Evolutionary conservation across 2,888 invertebrate species (phyloP), one percentile per base, ranked within the genome.

Genomic region (Scelioninae gen. 2): DNA sequence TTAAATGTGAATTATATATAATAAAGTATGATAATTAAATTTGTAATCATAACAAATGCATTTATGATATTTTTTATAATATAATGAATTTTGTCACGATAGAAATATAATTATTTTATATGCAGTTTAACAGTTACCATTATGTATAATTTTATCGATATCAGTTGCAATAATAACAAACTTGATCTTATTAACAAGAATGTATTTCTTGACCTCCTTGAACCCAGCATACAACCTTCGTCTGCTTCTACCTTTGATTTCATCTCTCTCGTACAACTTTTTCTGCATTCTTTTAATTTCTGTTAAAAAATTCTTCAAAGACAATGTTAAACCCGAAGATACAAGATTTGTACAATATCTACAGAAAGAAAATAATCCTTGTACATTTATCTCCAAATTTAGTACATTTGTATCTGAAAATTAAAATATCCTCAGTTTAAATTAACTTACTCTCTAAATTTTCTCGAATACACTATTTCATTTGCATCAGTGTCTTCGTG

Each of bases 341-440:
- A 81, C 68, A 31, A 75, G 61, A 43, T 83, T 83, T 39, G 81
- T 83, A 69, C 83, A 82, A 70, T 83, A 83, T 80, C 83, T 83
- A 78, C 74, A 68, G 65, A 57, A 68, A 70, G 31, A 18, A 61
- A 48, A 19, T 22, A 22, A 22, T 22, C 22, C 5, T 22, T 22
- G 22, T 22, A 22, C 22, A 22, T 22, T 22, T 22, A 4, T 5
- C 22, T 22, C 3, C 22, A 22, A 5, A 22, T 4, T 2, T 22
- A 5, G 22, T 5, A 4, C 22, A 22, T 4, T 37, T 37, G 2
- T 15, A 37, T 13, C 5, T 9, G 1, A 18, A 39, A 9, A 6
- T 7, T 39, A 2, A 3, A 9, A 10, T 64, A 22, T 53, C 37
- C n/a, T n/a, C n/a, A n/a, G n/a, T n/a, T n/a, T n/a, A n/a, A n/a